Conservation (phyloP, 2,113 vertebrate species). For the Pagrus major region DNA sequence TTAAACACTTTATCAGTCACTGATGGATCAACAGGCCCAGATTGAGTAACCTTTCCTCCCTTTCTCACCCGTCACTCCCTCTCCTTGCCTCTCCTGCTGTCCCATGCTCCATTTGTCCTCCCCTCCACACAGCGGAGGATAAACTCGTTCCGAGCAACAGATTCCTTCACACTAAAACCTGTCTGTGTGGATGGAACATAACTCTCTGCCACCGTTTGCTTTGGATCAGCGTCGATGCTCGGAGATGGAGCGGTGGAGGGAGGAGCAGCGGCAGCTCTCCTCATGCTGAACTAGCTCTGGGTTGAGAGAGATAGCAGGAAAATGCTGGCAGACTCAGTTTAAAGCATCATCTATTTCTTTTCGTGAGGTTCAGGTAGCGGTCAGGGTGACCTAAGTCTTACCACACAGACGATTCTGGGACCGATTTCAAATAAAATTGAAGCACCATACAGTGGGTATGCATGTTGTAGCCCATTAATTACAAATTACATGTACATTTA, state of each 20-base stretch:
- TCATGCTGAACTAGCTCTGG: slow-evolving; percentile 18
- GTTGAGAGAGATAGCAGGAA: slow-evolving; percentile 37
- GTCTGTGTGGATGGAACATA: slow-evolving; percentile 80
- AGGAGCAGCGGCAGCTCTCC: slow-evolving; percentile 33
- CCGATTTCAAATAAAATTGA: slow-evolving; percentile 15
- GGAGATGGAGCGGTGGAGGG: slow-evolving; percentile 40
- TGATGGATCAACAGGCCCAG: slow-evolving; percentile 23
- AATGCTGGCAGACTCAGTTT: slow-evolving; percentile 26
- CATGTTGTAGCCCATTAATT: slow-evolving; percentile 7
- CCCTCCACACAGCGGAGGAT: slow-evolving; percentile 61
- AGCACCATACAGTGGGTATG: background rate
- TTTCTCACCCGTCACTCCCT: slow-evolving; percentile 32
- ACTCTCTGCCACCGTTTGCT: slow-evolving; percentile 76
- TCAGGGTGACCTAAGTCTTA: slow-evolving; percentile 35
- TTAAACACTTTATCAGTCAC: slow-evolving; percentile 1
- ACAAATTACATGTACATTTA: background rate
- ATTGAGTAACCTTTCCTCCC: slow-evolving; percentile 28
- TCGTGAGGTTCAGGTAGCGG: slow-evolving; percentile 49
- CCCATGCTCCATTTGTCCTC: slow-evolving; percentile 72
- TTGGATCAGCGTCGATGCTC: slow-evolving; percentile 68
- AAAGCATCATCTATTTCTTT: slow-evolving; percentile 48
- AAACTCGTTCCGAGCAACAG: slow-evolving; percentile 67
- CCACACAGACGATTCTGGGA: slow-evolving; percentile 14
- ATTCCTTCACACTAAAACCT: slow-evolving; percentile 84
- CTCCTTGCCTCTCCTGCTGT: slow-evolving; percentile 33